Evolutionary conservation across 2,797 vertebrate genomes (phyloP), one percentile per base, ranked within the genome.

Genomic region (Distichodus sexfasciatus): DNA sequence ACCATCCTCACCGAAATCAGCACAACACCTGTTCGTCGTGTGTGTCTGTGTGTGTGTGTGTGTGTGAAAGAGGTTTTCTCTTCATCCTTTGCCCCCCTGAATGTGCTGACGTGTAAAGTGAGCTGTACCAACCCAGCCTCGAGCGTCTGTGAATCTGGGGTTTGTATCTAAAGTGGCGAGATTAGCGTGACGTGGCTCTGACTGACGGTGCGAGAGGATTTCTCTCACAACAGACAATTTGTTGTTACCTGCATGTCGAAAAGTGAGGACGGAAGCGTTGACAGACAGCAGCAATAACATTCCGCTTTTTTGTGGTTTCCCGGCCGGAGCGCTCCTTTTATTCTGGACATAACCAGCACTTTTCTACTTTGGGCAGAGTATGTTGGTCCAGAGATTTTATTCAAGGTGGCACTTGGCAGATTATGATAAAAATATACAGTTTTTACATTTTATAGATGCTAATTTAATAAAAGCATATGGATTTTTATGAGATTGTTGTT

Each of bases 181-280:
- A 79, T 79, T 76, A 79, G 65, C 66, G 64, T 73, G 63, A 58
- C 69, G 67, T 64, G n/a, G 83, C 78, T 81, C 61, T 82, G 83
- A 89, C 86, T 80, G 83, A 82, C 84, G 78, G 66, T 79, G 82
- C 84, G 89, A 88, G 86, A 91, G 84, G 90, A 87, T 87, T 85
- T 83, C 84, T 85, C 86, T 89, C 81, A 79, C 83, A 76, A 84
- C 83, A 90, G 90, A 90, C 90, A 90, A 87, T 87, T n/a, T 87
- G 88, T 85, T 87, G 89, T 88, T 88, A 85, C 83, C 74, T 62
- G 87, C 71, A 57, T 70, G 82, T 82, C 84, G 84, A 58, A 80
- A 89, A 77, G 76, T 84, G 81, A 89, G 90, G 86, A 90, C 86
- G 83, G 48, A 83, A 82, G 79, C 80, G 84, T 77, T 90, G 89